Base-by-base conservation (phyloP, 2,113 vertebrate species). In the Montifringilla adamsi region DNA sequence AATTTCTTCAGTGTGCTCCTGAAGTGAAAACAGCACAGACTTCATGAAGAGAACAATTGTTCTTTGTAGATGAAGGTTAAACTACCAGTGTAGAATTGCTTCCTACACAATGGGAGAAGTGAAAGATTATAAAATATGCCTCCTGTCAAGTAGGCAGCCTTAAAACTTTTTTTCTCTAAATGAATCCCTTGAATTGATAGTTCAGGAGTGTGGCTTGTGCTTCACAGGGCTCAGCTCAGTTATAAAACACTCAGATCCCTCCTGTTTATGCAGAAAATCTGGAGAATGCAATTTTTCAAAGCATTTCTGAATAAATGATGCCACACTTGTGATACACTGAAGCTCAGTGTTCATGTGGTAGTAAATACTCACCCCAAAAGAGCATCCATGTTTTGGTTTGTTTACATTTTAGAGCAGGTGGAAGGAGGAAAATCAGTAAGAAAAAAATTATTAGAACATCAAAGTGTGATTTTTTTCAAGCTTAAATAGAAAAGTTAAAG, bases 31-130 rank as follows among this genome's bases (percentile, higher is more conserved):
- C 55, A 73, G 39, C 23, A n/a, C 43, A 73, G 66, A 22, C 31
- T 89, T 90, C 75, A 55, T 62, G 50, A 76, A 80, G 68, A 86
- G 78, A 94, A 72, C 59, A 93, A 96, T 94, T 95, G 83, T 24
- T 94, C 63, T 96, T 94, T 89, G 88, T 76, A 89, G 82, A 88
- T 66, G 64, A 92, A 94, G 70, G 86, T 94, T 96, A 95, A 95
- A 77, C 70, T 93, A 93, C 88, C 62, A 88, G 58, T 69, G 72
- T 39, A 39, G 85, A 88, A 96, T 93, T 94, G 76, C 72, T 92
- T 93, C 83, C 87, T 84, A 87, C 89, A 69, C 89, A 84, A 75
- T 56, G 67, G 86, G 66, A 84, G 59, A 95, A 89, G 81, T 77
- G 63, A 91, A 89, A 68, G 89, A 59, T 90, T 87, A 77, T 95